Percentiles rank a stretch among this genome's conserved stretches.
Evolutionary conservation across 2,113 vertebrate genomes (phyloP).

Genomic region (Ceyx margarethae): DNA sequence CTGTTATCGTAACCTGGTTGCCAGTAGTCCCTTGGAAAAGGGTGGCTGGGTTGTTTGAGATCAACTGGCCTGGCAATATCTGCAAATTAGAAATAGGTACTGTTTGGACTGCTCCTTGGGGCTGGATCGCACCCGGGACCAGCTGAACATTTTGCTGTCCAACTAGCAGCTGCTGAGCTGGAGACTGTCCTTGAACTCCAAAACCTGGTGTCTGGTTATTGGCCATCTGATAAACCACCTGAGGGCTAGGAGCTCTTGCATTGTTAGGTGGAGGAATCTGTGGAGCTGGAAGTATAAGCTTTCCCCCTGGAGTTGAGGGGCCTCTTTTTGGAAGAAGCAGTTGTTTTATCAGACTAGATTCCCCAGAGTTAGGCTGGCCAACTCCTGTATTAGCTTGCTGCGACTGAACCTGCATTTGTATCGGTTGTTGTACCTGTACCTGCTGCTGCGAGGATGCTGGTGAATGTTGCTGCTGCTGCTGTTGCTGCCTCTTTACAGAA

Average conservation of each 20-base stretch:
- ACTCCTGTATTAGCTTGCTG: conserved; percentile 77
- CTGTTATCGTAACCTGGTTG: conserved; percentile 97
- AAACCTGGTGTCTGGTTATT: conserved; percentile 84
- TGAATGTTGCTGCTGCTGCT: conserved; percentile 78
- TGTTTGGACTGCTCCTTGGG: conserved; percentile 86
- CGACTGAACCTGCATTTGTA: conserved; percentile 81
- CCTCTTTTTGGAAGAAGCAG: conserved; percentile 97
- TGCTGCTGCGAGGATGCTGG: conserved; percentile 78
- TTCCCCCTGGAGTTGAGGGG: conserved; percentile 94
- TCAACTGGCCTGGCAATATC: conserved; percentile 90
- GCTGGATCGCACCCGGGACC: conserved; percentile 86
- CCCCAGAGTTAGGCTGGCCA: conserved; percentile 85
- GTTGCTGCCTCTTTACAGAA: conserved; percentile 90
- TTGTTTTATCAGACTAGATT: conserved; percentile 99
- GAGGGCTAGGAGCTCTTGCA: conserved; percentile 86
- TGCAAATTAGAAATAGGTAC: conserved; percentile 91
- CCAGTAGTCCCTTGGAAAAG: conserved; percentile 92
- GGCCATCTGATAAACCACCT: conserved; percentile 94
- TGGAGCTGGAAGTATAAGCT: conserved; percentile 96
- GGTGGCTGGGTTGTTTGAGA: conserved; percentile 90
- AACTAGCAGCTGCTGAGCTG: conserved; percentile 86
- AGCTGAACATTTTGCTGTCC: conserved; percentile 92
- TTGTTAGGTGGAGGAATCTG: conserved; percentile 93
- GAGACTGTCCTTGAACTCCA: conserved; percentile 83
- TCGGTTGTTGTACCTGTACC: conserved; percentile 77